Percentiles rank a stretch among this genome's conserved stretches.
Evolutionary conservation across 2,113 vertebrate genomes (phyloP).

Genomic region (Platysternon megacephalum): DNA sequence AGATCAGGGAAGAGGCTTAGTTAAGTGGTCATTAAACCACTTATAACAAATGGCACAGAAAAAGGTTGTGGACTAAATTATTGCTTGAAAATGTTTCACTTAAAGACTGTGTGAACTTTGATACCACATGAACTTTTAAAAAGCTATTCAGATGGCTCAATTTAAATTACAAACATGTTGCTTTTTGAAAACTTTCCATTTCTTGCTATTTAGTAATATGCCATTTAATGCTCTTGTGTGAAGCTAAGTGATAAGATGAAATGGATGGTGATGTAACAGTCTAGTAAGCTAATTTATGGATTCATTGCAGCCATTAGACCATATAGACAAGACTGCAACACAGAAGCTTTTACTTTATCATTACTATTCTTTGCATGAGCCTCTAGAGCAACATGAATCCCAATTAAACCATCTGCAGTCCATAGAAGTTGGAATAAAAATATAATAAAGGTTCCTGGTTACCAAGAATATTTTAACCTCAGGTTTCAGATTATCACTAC

Average conservation of each 20-base stretch:
- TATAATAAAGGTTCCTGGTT: conserved; percentile 23
- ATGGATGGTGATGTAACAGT: conserved; percentile 72
- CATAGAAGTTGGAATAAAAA: conserved; percentile 69
- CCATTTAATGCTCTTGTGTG: conserved; percentile 65
- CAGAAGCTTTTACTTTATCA: conserved; percentile 70
- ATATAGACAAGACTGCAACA: conserved; percentile 53
- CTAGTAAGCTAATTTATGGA: conserved; percentile 77
- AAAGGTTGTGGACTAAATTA: conserved; percentile 60
- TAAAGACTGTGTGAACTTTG: conserved; percentile 61
- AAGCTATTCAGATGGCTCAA: conserved; percentile 57
- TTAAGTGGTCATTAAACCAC: conserved; percentile 58
- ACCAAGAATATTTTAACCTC: conserved; percentile 55
- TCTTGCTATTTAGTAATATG: conserved; percentile 59
- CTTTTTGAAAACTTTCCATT: conserved; percentile 68
- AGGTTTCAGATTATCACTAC: conserved; percentile 30
- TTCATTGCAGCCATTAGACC: conserved; percentile 54
- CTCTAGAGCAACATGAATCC: conserved; percentile 79
- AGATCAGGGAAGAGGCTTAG: conserved; percentile 59
- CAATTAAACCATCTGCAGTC: conserved; percentile 75
- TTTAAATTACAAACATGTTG: conserved; percentile 65
- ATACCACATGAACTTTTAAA: conserved; percentile 52
- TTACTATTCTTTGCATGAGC: conserved; percentile 66
- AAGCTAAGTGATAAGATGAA: conserved; percentile 77
- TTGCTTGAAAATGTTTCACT: conserved; percentile 61
- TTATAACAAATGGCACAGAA: conserved; percentile 59